Conservation (phyloP, 1,140 invertebrate genomes). For the Apolygus lucorum region DNA sequence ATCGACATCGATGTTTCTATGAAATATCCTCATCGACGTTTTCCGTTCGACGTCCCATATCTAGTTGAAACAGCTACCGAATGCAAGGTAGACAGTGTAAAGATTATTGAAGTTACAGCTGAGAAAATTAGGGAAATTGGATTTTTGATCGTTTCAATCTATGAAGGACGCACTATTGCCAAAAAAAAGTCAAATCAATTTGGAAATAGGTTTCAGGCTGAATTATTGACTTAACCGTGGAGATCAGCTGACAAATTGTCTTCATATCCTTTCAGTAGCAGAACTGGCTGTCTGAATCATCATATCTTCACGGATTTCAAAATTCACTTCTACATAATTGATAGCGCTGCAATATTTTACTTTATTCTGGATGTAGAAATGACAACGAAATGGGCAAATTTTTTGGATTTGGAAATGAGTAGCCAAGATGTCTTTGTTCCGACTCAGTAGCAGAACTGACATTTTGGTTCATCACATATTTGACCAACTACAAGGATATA, state of each 20-base stretch:
- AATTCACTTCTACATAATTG: neutral
- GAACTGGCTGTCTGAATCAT: slow-evolving; percentile 7
- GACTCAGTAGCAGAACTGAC: neutral
- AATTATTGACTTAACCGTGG: neutral
- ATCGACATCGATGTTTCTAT: neutral
- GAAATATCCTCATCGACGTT: neutral
- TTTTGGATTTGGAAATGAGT: neutral
- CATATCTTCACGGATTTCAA: neutral
- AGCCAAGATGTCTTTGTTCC: neutral
- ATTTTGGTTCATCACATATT: slow-evolving; percentile 1
- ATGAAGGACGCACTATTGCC: neutral
- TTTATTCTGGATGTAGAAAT: neutral
- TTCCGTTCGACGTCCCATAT: neutral
- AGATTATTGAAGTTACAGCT: neutral
- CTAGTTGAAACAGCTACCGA: no score
- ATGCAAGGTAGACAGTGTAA: neutral
- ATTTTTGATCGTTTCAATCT: neutral
- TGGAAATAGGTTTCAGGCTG: neutral
- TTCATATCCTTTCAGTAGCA: slow-evolving; percentile 12
- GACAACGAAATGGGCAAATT: neutral
- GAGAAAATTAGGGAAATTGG: neutral
- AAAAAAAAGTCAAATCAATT: neutral
- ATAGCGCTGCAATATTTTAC: neutral
- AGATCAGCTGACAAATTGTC: neutral
- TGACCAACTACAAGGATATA: neutral